Evolutionary conservation across 2,113 vertebrate genomes (phyloP).

Genomic region (Malurus cyaneus): DNA sequence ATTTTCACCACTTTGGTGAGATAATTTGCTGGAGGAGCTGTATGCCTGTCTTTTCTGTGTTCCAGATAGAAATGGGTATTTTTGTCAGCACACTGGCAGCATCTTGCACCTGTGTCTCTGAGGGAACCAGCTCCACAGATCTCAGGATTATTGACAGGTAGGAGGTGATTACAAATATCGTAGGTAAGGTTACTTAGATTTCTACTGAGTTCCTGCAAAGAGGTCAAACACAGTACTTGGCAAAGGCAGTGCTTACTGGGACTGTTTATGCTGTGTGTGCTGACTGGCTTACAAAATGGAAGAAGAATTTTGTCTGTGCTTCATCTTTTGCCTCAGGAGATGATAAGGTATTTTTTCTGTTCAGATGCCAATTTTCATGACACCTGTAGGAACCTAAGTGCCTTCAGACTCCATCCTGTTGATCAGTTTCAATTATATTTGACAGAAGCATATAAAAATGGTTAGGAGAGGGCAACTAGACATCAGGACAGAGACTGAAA

Average conservation of each 20-base stretch:
- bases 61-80: neutral
- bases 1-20: neutral
- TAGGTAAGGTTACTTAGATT: neutral
- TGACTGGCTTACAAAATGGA: neutral
- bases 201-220: neutral
- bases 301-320: neutral
- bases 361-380: neutral
- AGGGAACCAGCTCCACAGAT: rapidly evolving
- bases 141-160: neutral
- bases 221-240: neutral
- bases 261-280: neutral
- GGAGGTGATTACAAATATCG: neutral
- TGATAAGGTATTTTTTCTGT: neutral
- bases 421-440: slow-evolving; percentile 11
- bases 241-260: neutral
- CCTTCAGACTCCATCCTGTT: neutral
- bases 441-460: neutral
- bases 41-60: neutral
- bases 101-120: neutral
- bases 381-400: neutral
- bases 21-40: neutral
- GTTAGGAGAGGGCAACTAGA: neutral
- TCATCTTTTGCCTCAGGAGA: neutral
- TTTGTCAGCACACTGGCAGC: neutral
- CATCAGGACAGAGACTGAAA: neutral